Conservation (phyloP, 2,888 invertebrate species). For the Boloria selene region DNA sequence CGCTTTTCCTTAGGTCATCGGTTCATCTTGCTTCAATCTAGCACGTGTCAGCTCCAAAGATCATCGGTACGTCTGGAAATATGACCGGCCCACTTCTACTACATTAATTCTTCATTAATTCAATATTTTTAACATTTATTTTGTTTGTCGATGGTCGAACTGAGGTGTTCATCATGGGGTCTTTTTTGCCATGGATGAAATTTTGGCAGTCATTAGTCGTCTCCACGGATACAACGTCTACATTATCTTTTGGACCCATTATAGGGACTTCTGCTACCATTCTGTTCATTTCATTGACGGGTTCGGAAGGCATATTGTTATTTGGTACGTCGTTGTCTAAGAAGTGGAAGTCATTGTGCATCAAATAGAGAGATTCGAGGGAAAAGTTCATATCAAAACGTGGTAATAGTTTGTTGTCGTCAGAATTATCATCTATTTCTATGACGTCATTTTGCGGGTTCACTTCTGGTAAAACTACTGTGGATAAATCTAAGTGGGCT, state of each 20-base stretch:
- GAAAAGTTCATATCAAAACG: conserved; percentile 74
- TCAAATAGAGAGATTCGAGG: conserved; percentile 68
- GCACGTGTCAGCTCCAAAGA: not conserved
- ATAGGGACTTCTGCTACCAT: conserved; percentile 67
- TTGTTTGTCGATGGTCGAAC: conserved; percentile 70
- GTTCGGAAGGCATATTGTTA: conserved; percentile 54
- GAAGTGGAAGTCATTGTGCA: conserved; percentile 76
- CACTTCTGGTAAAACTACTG: conserved; percentile 62
- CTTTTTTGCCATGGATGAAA: conserved; percentile 70
- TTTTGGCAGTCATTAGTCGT: conserved; percentile 57
- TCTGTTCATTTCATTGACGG: conserved; percentile 62
- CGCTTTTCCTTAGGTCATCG: too few relatives aligned
- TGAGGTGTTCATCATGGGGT: conserved; percentile 76
- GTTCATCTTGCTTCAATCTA: too few relatives aligned
- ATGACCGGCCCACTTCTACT: not conserved
- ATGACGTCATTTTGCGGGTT: conserved; percentile 72
- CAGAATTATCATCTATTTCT: conserved; percentile 77
- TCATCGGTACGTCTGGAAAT: too few relatives aligned
- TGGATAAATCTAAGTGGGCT: conserved; percentile 64
- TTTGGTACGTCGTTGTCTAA: conserved; percentile 65
- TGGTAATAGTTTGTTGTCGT: conserved; percentile 71
- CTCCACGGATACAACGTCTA: conserved; percentile 52
- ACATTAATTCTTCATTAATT: conserved; percentile 72
- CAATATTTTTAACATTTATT: conserved; percentile 78
- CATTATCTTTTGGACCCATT: conserved; percentile 60